These are phyloP conservation scores for Anseranas semipalmata DNA, from an alignment of 2,113 vertebrate genomes.

Conservation along the genomic window DNA sequence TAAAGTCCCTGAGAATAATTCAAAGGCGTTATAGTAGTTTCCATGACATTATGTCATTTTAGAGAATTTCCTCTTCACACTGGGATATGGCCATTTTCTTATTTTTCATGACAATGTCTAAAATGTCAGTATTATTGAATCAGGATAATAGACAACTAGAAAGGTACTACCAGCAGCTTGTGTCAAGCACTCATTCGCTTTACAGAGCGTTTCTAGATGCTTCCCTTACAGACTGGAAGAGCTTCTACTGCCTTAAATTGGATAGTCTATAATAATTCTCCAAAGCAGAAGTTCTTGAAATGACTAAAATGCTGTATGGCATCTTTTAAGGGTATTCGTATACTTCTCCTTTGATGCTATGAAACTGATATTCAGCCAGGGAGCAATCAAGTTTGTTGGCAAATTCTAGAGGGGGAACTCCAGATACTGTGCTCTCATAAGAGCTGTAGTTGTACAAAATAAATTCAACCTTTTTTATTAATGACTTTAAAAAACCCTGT, in stretches of 20 bases:
- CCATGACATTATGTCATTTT: not conserved
- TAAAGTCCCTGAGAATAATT: not conserved
- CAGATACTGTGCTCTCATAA: not conserved
- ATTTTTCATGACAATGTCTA: not conserved
- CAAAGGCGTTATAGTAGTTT: not conserved
- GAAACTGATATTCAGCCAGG: not conserved
- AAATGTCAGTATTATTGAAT: not conserved
- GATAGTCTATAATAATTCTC: not conserved
- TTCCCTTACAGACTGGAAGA: not conserved
- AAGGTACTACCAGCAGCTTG: not conserved
- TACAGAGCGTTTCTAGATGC: not conserved
- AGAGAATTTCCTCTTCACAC: not conserved
- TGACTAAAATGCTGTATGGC: not conserved
- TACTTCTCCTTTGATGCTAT: not conserved
- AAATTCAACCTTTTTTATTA: not conserved
- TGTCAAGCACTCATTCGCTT: constrained; percentile 22
- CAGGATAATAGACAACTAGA: not conserved
- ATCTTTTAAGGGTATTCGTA: not conserved
- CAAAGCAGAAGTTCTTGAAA: not conserved
- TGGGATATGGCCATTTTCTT: not conserved
- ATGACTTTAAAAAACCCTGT: not conserved
- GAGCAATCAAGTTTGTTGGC: not conserved
- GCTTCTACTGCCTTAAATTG: not conserved
- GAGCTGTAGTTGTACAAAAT: not conserved
- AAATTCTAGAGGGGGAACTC: not conserved